These are phyloP conservation scores for Apocrypta bakeri DNA, from an alignment of 1,140 invertebrate species.

Conservation along the genomic window DNA sequence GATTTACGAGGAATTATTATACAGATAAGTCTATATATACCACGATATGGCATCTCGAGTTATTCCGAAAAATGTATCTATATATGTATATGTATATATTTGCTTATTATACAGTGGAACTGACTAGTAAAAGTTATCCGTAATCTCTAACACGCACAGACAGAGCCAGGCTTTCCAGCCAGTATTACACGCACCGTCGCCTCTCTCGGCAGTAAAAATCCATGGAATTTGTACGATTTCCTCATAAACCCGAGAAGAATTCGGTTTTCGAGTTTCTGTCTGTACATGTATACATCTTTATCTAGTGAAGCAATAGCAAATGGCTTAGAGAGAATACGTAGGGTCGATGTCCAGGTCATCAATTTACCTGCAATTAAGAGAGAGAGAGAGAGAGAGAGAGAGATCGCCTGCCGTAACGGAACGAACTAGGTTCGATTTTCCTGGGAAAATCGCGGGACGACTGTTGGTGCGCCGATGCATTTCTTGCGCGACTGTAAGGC, in stretches of 20 bases:
- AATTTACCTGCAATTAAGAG: slow-evolving; percentile 32
- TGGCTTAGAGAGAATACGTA: background rate
- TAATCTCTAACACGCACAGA: background rate
- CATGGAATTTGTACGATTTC: background rate
- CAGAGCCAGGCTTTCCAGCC: background rate
- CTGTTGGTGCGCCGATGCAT: background rate
- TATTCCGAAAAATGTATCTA: too few species aligned
- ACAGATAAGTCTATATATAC: too few species aligned
- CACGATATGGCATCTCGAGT: too few species aligned
- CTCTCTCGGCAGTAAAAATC: background rate
- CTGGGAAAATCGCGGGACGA: slow-evolving; percentile 32
- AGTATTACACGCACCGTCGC: background rate
- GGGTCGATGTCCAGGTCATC: slow-evolving; percentile 31
- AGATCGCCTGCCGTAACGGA: slow-evolving; percentile 13
- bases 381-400: too few species aligned
- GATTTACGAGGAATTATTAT: too few species aligned
- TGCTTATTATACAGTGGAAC: background rate
- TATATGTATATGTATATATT: too few species aligned
- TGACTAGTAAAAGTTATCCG: background rate
- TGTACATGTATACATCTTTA: background rate
- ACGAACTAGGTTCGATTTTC: slow-evolving; percentile 30
- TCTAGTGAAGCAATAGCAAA: background rate
- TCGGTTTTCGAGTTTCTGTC: background rate
- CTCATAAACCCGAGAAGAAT: background rate
- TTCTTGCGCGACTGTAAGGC: background rate